These are phyloP conservation scores for Morone chrysops DNA, from an alignment of 2,113 vertebrate genomes.

Conservation along the genomic window DNA sequence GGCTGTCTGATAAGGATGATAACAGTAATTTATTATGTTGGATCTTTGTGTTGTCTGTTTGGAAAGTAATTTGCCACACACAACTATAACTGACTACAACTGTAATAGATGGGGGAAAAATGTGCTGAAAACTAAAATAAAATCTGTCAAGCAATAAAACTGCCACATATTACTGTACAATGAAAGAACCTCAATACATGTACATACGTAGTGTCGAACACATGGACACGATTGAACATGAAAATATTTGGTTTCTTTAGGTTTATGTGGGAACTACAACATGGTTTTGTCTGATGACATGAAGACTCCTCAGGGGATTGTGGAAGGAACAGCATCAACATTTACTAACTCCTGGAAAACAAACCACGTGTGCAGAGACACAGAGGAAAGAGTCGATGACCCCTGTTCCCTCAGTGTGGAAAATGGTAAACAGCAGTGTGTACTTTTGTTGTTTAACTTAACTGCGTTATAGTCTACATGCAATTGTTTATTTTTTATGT, in stretches of 20 bases:
- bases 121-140: no score
- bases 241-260: conserved; percentile 73
- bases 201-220: no score
- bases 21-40: neutral
- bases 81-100: no score
- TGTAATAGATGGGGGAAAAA: no score
- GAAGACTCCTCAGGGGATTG: conserved; percentile 86
- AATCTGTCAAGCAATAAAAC: no score
- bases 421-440: conserved; percentile 86
- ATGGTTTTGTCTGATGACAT: conserved; percentile 90
- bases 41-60: no score
- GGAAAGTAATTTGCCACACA: no score
- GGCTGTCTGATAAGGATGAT: neutral
- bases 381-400: conserved; percentile 87
- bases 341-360: conserved; percentile 95
- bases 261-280: conserved; percentile 97
- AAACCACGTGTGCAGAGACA: conserved; percentile 86
- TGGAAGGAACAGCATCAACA: conserved; percentile 90
- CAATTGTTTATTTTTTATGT: no score
- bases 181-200: no score
- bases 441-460: neutral
- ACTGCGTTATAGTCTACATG: no score
- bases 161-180: no score
- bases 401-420: conserved; percentile 94
- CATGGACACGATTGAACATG: no score